Base-by-base conservation (phyloP, 2,888 invertebrate species). In the Lumbricus terrestris region DNA sequence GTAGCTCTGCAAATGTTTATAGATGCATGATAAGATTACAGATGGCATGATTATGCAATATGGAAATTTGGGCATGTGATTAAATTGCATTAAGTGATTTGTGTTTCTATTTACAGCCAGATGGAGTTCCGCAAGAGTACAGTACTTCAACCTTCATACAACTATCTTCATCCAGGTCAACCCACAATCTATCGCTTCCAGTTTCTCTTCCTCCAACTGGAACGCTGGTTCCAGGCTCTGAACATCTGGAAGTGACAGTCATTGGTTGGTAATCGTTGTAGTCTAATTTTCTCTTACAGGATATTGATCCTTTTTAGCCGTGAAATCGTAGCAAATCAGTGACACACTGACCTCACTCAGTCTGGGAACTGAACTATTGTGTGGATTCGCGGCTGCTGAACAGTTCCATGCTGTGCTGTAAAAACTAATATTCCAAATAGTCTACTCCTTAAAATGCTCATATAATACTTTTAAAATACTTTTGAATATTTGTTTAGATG, bases 91-190 rank as follows among this genome's bases (percentile, higher is more conserved):
- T 3, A n/a, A 69, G n/a, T 8, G 11, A 11, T 1, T n/a, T 15
- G 8, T 69, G 69, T 69, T n/a, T 69, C 47, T 11, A 47, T 69
- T 69, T n/a, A 69, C n/a, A 89, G 89, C 89, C 89, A 33, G 97
- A 97, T 95, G 98, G 98, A 90, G 96, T 97, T 93, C 96, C 97
- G 0, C 96, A 97, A 93, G 96, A 96, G 93, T 96, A 96, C 92
- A 97, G 97, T 93, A 96, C 89, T 29, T 89, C 89, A 34, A 35
- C 29, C 18, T 96, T 97, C 91, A 94, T 97, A 29, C 97, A 97
- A 93, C 95, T 97, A n/a, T 95, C 96, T 91, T 90, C 90, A n/a
- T 33, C 33, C 13, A 89, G 89, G 40, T 33, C 34, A 33, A 34
- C 42, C 40, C 47, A 89, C 88, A 82, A 29, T 82, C 40, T 47